These are phyloP conservation scores for Morus bassanus DNA, from an alignment of 2,797 vertebrate genomes.

Conservation along the genomic window DNA sequence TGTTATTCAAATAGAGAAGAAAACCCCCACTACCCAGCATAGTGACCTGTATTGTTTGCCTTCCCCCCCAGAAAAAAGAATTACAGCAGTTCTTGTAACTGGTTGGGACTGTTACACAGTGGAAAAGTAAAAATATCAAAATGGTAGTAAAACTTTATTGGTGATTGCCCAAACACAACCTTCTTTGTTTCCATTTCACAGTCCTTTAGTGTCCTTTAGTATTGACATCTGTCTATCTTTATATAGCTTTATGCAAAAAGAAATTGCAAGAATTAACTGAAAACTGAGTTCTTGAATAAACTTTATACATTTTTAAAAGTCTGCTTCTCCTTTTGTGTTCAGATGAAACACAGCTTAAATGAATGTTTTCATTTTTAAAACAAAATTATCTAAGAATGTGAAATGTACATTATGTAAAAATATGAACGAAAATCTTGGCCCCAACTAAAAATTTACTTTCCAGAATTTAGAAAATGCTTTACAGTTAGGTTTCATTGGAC, in stretches of 20 bases:
- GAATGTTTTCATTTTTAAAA: background rate
- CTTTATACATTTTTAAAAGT: conserved; percentile 55
- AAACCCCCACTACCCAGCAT: background rate
- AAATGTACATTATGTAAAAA: background rate
- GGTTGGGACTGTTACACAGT: background rate
- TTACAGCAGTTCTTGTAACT: background rate
- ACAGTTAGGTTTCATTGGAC: background rate
- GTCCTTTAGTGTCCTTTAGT: background rate
- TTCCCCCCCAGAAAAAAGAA: background rate
- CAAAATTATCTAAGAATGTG: background rate
- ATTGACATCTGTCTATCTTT: conserved; percentile 1
- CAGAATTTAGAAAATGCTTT: background rate
- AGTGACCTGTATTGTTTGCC: background rate
- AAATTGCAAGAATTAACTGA: conserved; percentile 18
- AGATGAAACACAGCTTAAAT: conserved; percentile 15
- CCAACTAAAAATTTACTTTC: background rate
- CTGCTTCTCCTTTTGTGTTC: conserved; percentile 21
- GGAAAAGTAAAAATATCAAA: background rate
- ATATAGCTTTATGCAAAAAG: conserved; percentile 27
- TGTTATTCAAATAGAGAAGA: background rate
- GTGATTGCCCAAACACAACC: background rate
- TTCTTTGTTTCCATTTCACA: background rate
- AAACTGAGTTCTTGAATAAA: conserved; percentile 58
- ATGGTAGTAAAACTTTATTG: background rate
- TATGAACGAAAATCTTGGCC: background rate